Evolutionary conservation across 1,140 invertebrate species (phyloP), one percentile per base, ranked within the genome.

Genomic region (Lordiphosa collinella): DNA sequence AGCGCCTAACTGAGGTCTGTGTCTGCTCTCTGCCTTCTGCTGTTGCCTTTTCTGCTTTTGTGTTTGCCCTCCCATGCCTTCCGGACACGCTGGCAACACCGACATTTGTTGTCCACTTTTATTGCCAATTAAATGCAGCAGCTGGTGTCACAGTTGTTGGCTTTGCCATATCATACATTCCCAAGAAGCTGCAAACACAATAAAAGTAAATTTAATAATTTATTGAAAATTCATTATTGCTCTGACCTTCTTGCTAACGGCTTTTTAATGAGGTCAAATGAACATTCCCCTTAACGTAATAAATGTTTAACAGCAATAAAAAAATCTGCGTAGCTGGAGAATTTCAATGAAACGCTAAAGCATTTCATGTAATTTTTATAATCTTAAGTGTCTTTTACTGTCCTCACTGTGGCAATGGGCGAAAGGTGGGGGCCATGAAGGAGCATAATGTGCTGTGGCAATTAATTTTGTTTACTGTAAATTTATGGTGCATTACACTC

Each of bases 121-220:
- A 84, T 85, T 84, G 73, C 44, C 74, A 79, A 84, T 86, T 84
- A 85, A 85, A 74, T 64, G 51, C 57, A 74, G 58, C 67, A 70
- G 61, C 65, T 82, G 53, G 29, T 65, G 22, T 71, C 32, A 34
- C 37, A 48, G 31, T 58, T 56, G 35, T 18, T 48, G 22, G 37
- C 8, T 1, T 34, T 37, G 13, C 47, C 7, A n/a, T 12, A 25
- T 37, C 49, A 11, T 36, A 16, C 44, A 52, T 22, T 67, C 54
- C 25, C 6, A 5, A 22, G 18, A 22, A 4, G 18, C 6, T 22
- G 18, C 4, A 5, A 5, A 22, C n/a, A n/a, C n/a, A 22, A 5
- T 5, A 22, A 29, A 29, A 12, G 12, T 12, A 31, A 31, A 25
- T 34, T 12, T 48, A 35, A 32, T 48, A 34, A 35, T 48, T 48